Evolutionary conservation across 1,140 invertebrate species (phyloP), one percentile per base, ranked within the genome.

Genomic region (Episyrphus balteatus): DNA sequence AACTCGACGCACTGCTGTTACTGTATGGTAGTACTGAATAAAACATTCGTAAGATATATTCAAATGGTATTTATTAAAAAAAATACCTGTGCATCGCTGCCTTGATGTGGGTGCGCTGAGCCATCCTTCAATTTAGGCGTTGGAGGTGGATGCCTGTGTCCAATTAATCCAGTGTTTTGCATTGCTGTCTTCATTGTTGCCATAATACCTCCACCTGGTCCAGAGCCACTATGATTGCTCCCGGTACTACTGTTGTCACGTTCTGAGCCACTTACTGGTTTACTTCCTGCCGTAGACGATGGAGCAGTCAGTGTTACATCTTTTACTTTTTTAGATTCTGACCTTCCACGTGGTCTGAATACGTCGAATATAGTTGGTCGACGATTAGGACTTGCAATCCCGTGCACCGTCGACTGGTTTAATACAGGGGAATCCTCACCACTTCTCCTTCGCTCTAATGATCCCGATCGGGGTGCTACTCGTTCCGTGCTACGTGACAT

Each of bases 311-410:
- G 36, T 34, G 61, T 54, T 32, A 56, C 57, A 21, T 65, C 58
- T 79, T 68, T 84, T 80, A 70, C 75, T 74, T 51, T 72, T 57
- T 69, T 78, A 71, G 55, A 77, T 70, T 91, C 88, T 3, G 79
- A 90, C 70, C 84, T 92, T 55, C 78, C 86, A 50, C 81, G 76
- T 36, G 78, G 87, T 58, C 86, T 77, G 62, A 93, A 92, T 14
- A 85, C 84, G 62, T 93, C 89, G 56, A 93, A 84, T 46, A 93
- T 74, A 7, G 78, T 79, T 8, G 78, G 78, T 42, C 82, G 76
- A n/a, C 80, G 73, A 21, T 81, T 82, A 2, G 82, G 80, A 49
- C 79, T 80, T 53, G 79, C 74, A 47, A 77, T 79, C 42, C 75
- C 66, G 32, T 68, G 66, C 12, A 68, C 63, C 21, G 65, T 68